Conservation (phyloP, 2,888 invertebrate genomes). For the Elysia crispata region DNA sequence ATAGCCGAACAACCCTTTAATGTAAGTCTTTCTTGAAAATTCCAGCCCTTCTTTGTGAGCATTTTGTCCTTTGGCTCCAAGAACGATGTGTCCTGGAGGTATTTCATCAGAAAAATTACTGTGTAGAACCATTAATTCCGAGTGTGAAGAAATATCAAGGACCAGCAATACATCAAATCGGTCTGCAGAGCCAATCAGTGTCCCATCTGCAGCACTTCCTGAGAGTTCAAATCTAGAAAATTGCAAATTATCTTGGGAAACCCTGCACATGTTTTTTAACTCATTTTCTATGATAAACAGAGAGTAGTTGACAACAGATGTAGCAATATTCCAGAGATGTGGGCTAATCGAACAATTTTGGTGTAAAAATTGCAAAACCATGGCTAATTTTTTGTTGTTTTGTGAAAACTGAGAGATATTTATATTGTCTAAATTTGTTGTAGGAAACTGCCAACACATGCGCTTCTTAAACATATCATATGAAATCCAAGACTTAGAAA, state of each 20-base stretch:
- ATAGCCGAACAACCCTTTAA: constrained; percentile 39
- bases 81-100: constrained; percentile 61
- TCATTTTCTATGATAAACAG: constrained; percentile 61
- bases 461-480: constrained; percentile 48
- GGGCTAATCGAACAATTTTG: constrained; percentile 57
- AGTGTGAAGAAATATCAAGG: constrained; percentile 53
- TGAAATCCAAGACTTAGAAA: constrained; percentile 50
- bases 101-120: constrained; percentile 52
- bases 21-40: constrained; percentile 36
- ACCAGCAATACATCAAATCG: constrained; percentile 64
- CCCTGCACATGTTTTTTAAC: constrained; percentile 46
- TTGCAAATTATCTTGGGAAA: constrained; percentile 51
- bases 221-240: constrained; percentile 58
- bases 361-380: constrained; percentile 58
- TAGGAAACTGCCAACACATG: constrained; percentile 47
- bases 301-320: constrained; percentile 61
- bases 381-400: constrained; percentile 43
- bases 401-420: constrained; percentile 35
- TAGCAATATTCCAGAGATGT: constrained; percentile 59
- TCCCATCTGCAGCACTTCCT: constrained; percentile 62
- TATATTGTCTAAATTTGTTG: constrained; percentile 45
- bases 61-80: constrained; percentile 52
- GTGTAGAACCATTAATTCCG: constrained; percentile 52
- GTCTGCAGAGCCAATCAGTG: constrained; percentile 57
- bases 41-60: neutral